Base-by-base conservation (phyloP, 1,140 invertebrate species). In the Leptopilina clavipes region DNA sequence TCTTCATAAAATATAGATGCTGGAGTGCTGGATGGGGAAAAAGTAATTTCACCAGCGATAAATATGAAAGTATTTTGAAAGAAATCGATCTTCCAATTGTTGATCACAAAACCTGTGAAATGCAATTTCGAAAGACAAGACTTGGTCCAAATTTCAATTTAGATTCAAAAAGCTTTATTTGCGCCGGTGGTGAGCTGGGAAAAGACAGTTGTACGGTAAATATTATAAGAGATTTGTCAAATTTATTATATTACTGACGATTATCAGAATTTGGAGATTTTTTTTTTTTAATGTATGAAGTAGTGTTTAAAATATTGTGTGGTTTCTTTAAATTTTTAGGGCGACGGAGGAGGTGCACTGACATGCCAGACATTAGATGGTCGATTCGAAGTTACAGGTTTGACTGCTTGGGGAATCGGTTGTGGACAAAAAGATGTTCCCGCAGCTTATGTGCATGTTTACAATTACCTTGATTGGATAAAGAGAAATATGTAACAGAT, bases 11-110 rank as follows among this genome's bases (percentile, higher is more conserved):
- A 31, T 31, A 3, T 48, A 93, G 92, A 79, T 96, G 95, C 83
- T 93, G 91, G 91, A 94, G 96, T 0, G 92, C 95, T 0, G 95
- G 95, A n/a, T 96, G 95, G 95, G 95, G 95, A 25, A 95, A 95
- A 82, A 92, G 95, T 83, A 92, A 93, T 79, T 96, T 96, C 81
- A 75, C 89, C 1, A 89, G 82, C 37, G 94, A 94, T 0, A 90
- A 89, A 45, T 94, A 94, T 83, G 94, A 95, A 84, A 92, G 92
- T 70, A 93, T 94, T 25, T 82, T 94, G 79, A 93, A 93, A 79
- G 90, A 94, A 84, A 93, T 96, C 0, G 94, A 95, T 72, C 92
- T 96, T 0, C 93, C 94, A 0, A 91, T 96, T 45, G 84, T 95
- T 10, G 88, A 90, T n/a, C 86, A 91, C 7, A 86, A 89, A 6